These are phyloP conservation scores for Autographa gamma DNA, from an alignment of 2,888 invertebrate genomes.

Conservation along the genomic window DNA sequence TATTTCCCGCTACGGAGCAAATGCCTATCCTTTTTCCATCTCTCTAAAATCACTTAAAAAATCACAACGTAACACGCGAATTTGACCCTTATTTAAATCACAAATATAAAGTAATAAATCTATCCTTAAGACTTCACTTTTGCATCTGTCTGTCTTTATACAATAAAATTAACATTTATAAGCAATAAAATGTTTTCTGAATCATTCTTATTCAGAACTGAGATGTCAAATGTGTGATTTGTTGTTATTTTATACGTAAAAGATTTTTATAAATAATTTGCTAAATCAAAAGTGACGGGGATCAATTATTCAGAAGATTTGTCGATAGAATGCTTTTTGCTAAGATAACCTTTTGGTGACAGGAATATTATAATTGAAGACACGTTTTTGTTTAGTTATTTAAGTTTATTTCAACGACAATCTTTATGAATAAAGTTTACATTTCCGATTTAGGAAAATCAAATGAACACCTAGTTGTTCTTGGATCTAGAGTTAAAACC, in stretches of 20 bases:
- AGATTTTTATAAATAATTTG: constrained; percentile 17
- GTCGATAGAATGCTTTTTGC: background rate
- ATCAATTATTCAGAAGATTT: constrained; percentile 16
- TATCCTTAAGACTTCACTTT: constrained; percentile 45
- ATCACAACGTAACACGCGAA: background rate
- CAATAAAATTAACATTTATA: constrained; percentile 59
- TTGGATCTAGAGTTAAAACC: no score
- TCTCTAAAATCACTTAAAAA: background rate
- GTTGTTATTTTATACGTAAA: constrained; percentile 52
- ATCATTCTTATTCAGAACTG: constrained; percentile 53
- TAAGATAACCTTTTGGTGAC: constrained; percentile 11
- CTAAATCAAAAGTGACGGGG: constrained; percentile 7
- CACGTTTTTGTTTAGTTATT: no score
- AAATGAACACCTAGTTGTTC: no score
- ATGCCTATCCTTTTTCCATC: background rate
- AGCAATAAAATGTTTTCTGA: constrained; percentile 57
- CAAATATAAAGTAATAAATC: constrained; percentile 51
- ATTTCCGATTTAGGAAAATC: no score
- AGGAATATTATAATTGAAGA: background rate
- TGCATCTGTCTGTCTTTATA: constrained; percentile 51
- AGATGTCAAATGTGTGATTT: constrained; percentile 46
- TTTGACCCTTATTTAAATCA: constrained; percentile 1
- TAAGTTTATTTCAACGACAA: no score
- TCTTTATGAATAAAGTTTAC: no score
- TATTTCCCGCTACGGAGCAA: background rate